Conservation (phyloP, 2,888 invertebrate genomes). For the Physocephala rufipes region DNA sequence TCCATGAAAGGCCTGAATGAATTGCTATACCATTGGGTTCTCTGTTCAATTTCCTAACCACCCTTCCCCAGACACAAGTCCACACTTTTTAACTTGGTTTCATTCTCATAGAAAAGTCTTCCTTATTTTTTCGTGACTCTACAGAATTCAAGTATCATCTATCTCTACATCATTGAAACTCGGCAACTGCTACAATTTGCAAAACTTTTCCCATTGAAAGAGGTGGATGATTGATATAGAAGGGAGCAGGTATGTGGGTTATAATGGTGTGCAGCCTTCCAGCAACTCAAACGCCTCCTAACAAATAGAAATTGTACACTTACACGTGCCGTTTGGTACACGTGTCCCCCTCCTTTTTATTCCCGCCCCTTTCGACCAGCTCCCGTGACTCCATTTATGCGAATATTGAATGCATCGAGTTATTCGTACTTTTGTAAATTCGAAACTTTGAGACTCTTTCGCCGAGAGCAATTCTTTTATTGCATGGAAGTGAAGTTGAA, state of each 20-base stretch:
- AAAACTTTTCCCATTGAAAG: conserved; percentile 41
- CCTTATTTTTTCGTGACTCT: too few species aligned
- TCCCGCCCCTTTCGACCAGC: not conserved
- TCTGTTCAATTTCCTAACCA: conserved; percentile 31
- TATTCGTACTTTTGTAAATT: not conserved
- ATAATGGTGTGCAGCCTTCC: too few species aligned
- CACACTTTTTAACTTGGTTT: too few species aligned
- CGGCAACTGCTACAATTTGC: conserved; percentile 63
- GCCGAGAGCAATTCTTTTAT: conserved; percentile 23
- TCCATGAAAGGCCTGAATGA: too few species aligned
- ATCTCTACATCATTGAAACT: conserved; percentile 55
- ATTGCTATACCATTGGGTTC: too few species aligned
- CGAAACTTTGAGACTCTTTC: not conserved
- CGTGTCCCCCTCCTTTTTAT: not conserved
- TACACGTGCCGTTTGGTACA: conserved; percentile 28
- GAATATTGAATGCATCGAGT: too few species aligned
- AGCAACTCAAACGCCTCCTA: not conserved
- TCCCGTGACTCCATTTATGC: too few species aligned
- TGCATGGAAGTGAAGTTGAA: not conserved
- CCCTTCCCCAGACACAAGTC: too few species aligned
- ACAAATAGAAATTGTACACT: conserved; percentile 13
- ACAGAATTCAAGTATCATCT: conserved; percentile 54
- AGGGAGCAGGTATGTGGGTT: too few species aligned
- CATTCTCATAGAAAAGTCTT: too few species aligned
- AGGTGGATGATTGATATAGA: not conserved